A percentile compares a stretch with the other conserved stretches of the same genome.
Conservation (phyloP, 1,140 invertebrate species). For the Ridgeia piscesae region DNA sequence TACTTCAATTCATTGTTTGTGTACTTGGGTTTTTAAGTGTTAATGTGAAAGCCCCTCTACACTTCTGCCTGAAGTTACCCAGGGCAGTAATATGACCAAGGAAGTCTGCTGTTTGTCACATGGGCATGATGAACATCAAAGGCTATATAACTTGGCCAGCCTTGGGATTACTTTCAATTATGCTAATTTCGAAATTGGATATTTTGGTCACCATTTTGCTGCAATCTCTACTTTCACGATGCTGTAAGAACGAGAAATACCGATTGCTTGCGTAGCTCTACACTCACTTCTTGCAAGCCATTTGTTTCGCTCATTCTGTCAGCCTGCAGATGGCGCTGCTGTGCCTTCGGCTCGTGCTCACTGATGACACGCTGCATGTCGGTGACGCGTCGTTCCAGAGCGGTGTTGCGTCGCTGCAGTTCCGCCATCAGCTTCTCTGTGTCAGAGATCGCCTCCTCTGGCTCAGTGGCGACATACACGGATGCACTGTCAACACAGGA, state of each 20-base stretch:
- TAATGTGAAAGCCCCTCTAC: no score
- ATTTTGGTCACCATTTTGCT: no score
- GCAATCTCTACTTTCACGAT: background rate
- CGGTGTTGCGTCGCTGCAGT: background rate
- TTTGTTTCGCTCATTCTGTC: background rate
- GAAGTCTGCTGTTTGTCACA: no score
- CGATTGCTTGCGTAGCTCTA: background rate
- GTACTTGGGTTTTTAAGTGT: no score
- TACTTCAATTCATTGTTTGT: no score
- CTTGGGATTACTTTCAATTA: no score
- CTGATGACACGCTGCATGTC: background rate
- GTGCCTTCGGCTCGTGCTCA: background rate
- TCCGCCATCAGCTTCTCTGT: background rate
- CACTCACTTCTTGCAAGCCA: background rate
- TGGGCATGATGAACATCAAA: no score
- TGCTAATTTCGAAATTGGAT: no score
- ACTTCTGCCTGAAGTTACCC: no score
- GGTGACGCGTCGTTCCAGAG: background rate
- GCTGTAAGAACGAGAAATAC: background rate
- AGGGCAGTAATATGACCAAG: no score
- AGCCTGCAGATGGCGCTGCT: background rate
- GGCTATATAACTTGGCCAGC: no score
- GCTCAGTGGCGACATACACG: background rate
- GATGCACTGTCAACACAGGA: background rate
- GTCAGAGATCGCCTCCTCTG: background rate